Conservation (phyloP, 2,888 invertebrate species). For the Oxycera nigricornis region DNA sequence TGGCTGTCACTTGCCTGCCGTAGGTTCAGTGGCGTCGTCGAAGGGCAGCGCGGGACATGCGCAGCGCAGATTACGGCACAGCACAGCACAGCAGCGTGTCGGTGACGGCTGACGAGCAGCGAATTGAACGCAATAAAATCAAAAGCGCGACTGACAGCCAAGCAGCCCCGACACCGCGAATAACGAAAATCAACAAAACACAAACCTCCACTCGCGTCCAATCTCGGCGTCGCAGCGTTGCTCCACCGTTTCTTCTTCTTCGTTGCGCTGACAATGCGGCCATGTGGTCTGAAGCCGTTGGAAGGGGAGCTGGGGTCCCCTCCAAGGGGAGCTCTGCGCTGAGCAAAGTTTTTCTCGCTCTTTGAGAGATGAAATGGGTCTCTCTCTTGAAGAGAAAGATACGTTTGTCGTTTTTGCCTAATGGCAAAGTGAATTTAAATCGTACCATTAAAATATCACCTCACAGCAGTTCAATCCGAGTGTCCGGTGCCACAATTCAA, state of each 20-base stretch:
- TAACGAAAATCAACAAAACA: conserved; percentile 36
- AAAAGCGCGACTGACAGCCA: conserved; percentile 35
- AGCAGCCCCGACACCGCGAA: conserved; percentile 15
- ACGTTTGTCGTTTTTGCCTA: no score
- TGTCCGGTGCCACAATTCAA: no score
- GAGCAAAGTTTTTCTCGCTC: no score
- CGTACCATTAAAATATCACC: no score
- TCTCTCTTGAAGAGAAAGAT: no score
- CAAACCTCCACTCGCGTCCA: conserved; percentile 23
- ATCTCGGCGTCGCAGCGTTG: neutral
- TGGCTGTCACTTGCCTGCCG: conserved; percentile 20
- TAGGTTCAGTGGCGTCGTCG: conserved; percentile 32
- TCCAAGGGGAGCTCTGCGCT: neutral
- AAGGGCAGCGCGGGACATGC: conserved; percentile 37
- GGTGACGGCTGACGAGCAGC: conserved; percentile 1
- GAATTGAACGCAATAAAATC: conserved; percentile 37
- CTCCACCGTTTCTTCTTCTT: neutral
- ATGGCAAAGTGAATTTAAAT: no score
- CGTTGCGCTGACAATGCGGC: conserved; percentile 12
- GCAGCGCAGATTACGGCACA: conserved; percentile 11
- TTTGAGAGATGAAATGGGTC: no score
- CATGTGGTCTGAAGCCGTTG: conserved; percentile 3
- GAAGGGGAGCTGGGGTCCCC: neutral
- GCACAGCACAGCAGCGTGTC: conserved; percentile 11
- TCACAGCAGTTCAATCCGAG: no score